These are phyloP conservation scores for Hymenochirus boettgeri DNA, from an alignment of 2,113 vertebrate genomes.

Conservation along the genomic window DNA sequence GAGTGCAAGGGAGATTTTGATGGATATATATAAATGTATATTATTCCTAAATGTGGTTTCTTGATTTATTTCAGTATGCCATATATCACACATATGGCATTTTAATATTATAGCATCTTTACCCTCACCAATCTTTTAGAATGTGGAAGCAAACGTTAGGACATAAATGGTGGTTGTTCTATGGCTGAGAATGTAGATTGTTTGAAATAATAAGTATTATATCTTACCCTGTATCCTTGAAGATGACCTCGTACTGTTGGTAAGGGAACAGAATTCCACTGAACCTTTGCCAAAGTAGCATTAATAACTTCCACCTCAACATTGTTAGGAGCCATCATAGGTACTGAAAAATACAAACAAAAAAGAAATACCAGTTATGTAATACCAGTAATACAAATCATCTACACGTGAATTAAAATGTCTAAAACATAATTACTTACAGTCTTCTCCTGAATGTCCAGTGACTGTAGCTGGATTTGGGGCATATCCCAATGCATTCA, in stretches of 20 bases:
- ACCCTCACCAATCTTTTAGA: too few species aligned
- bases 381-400: not conserved
- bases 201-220: too few species aligned
- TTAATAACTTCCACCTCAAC: conserved; percentile 73
- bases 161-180: too few species aligned
- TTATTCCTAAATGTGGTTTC: too few species aligned
- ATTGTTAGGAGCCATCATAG: conserved; percentile 74
- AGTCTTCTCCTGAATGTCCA: conserved; percentile 90
- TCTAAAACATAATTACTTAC: conserved; percentile 69
- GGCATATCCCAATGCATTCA: conserved; percentile 78
- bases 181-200: too few species aligned
- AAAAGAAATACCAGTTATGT: too few species aligned
- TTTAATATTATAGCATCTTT: too few species aligned
- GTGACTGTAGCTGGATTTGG: conserved; percentile 71
- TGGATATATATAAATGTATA: too few species aligned
- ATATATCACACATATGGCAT: too few species aligned
- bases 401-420: not conserved
- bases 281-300: conserved; percentile 82
- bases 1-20: too few species aligned
- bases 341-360: conserved; percentile 63
- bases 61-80: too few species aligned
- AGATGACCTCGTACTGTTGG: conserved; percentile 81
- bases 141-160: too few species aligned
- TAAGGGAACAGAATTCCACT: conserved; percentile 80
- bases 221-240: conserved; percentile 84